phyloP scores from a whole-genome alignment of 2,888 invertebrate genomes.

The Zaprionus bogoriensis region DNA sequence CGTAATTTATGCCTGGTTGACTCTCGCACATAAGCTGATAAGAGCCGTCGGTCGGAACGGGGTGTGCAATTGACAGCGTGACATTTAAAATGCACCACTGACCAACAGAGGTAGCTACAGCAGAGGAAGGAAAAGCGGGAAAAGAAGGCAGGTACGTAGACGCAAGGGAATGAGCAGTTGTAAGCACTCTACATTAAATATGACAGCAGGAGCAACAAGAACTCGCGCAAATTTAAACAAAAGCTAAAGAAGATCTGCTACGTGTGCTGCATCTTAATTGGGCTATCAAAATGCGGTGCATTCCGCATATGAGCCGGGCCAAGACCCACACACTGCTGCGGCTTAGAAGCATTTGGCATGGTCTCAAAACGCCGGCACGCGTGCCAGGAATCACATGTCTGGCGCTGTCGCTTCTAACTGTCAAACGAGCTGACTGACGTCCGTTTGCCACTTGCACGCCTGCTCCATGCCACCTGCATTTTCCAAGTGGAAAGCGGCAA shows the following conservation, averaged over 20 bases:
- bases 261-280: conserved; percentile 58
- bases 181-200: conserved; percentile 60
- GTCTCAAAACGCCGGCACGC: conserved; percentile 49
- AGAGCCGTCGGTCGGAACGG: conserved; percentile 10
- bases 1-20: conserved; percentile 59
- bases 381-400: conserved; percentile 36
- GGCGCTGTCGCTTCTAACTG: conserved; percentile 38
- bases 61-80: conserved; percentile 66
- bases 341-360: conserved; percentile 46
- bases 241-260: conserved; percentile 24
- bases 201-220: conserved; percentile 60
- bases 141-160: neutral
- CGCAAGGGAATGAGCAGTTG: conserved; percentile 9
- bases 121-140: neutral
- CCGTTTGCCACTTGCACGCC: conserved; percentile 12
- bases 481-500: conserved; percentile 2
- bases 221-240: conserved; percentile 51
- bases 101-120: conserved; percentile 5
- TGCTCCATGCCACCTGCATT: conserved; percentile 7
- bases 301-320: conserved; percentile 8
- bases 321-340: conserved; percentile 16
- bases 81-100: conserved; percentile 69
- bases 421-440: conserved; percentile 21
- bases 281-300: conserved; percentile 32
- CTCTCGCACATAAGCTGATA: conserved; percentile 59